Conservation (phyloP, 2,113 vertebrate genomes). For the Oxygymnocypris stewartii region DNA sequence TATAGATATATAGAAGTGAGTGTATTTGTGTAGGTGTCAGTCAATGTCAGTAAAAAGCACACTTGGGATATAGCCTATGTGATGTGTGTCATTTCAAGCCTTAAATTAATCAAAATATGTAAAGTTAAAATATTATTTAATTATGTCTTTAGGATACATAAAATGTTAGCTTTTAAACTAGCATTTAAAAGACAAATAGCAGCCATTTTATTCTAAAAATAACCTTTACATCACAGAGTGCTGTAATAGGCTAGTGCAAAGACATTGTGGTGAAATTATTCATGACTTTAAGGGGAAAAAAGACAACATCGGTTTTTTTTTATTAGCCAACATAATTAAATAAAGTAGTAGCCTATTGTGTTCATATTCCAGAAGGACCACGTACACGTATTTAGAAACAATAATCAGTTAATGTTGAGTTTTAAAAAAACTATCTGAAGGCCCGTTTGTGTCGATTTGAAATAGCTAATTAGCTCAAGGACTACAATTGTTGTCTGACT, state of each 20-base stretch:
- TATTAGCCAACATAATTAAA: neutral
- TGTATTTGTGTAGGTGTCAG: neutral
- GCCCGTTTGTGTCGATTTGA: neutral
- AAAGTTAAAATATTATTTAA: neutral
- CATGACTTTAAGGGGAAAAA: neutral
- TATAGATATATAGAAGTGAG: neutral
- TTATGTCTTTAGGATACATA: neutral
- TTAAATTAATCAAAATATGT: neutral
- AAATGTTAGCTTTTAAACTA: neutral
- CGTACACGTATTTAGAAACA: neutral
- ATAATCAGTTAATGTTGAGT: neutral
- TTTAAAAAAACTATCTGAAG: neutral
- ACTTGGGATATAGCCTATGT: neutral
- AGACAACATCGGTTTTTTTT: too few relatives aligned
- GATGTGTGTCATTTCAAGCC: neutral
- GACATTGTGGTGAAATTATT: neutral
- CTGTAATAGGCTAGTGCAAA: too few relatives aligned
- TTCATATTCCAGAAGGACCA: neutral
- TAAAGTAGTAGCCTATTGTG: neutral
- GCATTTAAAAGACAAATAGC: neutral
- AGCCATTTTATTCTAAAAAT: neutral
- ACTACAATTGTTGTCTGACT: neutral
- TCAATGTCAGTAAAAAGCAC: neutral
- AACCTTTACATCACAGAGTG: neutral
- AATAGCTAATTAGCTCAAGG: neutral